phyloP scores from a whole-genome alignment of 2,888 invertebrate species.

The Nesidiocoris tenuis region DNA sequence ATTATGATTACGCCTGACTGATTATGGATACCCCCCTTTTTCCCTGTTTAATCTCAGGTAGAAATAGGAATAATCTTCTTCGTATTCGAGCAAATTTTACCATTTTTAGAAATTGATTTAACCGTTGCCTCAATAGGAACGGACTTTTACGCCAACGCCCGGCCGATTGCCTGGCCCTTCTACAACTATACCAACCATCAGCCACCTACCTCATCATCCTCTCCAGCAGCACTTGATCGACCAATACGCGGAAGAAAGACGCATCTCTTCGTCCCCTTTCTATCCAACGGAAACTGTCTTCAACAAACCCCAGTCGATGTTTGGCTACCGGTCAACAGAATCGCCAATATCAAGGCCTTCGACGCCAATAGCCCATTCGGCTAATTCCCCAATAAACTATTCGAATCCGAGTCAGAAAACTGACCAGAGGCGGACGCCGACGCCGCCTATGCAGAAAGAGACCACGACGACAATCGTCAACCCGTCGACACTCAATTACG shows the following conservation, averaged over 20 bases:
- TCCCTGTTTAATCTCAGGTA: too few relatives aligned
- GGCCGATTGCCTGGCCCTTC: conserved; percentile 50
- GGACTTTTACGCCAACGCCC: conserved; percentile 51
- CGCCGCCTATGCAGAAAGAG: conserved; percentile 33
- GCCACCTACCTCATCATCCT: conserved; percentile 47
- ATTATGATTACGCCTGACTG: too few relatives aligned
- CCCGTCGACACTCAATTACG: conserved; percentile 29
- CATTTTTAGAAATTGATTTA: too few relatives aligned
- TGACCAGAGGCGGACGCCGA: conserved; percentile 17
- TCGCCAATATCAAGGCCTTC: conserved; percentile 32
- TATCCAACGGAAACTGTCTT: conserved; percentile 46
- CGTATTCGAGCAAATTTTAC: too few relatives aligned
- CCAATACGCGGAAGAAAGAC: conserved; percentile 45
- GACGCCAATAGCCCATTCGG: conserved; percentile 33
- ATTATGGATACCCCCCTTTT: too few relatives aligned
- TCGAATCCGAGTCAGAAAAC: conserved; percentile 43
- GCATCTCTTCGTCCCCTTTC: conserved; percentile 45
- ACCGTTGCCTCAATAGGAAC: too few relatives aligned
- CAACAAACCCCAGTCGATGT: conserved; percentile 43
- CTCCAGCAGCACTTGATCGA: conserved; percentile 43
- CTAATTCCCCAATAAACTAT: conserved; percentile 47
- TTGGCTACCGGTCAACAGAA: conserved; percentile 29
- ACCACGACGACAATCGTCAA: conserved; percentile 14
- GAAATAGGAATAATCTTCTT: too few relatives aligned
- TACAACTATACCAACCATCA: conserved; percentile 15